Base-by-base conservation (phyloP, 2,888 invertebrate genomes). In the Hemicrepidius hirtus region DNA sequence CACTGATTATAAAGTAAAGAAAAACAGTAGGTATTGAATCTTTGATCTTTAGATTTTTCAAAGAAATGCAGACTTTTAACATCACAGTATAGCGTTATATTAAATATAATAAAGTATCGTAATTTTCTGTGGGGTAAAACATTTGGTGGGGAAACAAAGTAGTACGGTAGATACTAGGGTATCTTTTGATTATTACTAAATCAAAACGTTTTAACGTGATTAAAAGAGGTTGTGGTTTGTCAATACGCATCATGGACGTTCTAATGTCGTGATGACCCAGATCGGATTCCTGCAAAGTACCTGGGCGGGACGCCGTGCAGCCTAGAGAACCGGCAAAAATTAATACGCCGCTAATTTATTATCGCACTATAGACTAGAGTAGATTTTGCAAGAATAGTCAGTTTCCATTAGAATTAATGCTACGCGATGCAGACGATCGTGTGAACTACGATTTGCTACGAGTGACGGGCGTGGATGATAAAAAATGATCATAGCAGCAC, bases 251-350 rank as follows among this genome's bases (percentile, higher is more conserved):
- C 70, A 60, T 41, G 73, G 57, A 69, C 64, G 62, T 71, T 74
- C 71, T 78, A 78, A 77, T 78, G 79, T 79, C 80, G 79, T 79
- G 80, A 80, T 80, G 80, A 80, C 80, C 80, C 79, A 80, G 80
- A 78, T 80, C 76, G 77, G 69, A 79, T 69, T 68, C 71, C 75
- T 71, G 75, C 76, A 73, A 78, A 79, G 78, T 79, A 74, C 71
- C 73, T 80, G 80, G 80, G 79, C 80, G 79, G 80, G 76, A 75
- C 76, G 77, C 75, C 76, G 60, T 77, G 77, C 76, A 60, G 59
- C 73, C 57, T 57, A 78, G 77, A 77, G 76, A 77, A 76, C 74
- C 75, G 67, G 76, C 77, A 79, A 79, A 80, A 80, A 78, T 78
- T 78, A 80, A 80, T 79, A 80, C 78, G 75, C 75, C 75, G 76